Base-by-base conservation (phyloP, 2,113 vertebrate species). In the Eurypyga helias region DNA sequence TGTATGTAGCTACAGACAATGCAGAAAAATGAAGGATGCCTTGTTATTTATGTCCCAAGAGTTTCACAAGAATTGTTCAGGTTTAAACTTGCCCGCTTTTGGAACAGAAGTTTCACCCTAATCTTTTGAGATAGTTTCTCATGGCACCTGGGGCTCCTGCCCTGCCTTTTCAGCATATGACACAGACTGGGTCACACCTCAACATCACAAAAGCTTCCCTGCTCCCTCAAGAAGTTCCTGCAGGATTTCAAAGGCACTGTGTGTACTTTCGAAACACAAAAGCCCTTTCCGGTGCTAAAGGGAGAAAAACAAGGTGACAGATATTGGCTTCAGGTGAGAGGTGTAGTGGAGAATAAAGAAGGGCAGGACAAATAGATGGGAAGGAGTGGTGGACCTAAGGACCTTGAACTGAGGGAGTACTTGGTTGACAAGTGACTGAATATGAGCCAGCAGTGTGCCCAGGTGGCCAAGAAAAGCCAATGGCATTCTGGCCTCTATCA, bases 1-100 rank as follows among this genome's bases (percentile, higher is more conserved):
- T 31, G n/a, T 2, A 7, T 2, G 15, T 25, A 66, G 28, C 33
- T 89, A 20, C 11, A 78, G 45, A 46, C 33, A 83, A 45, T 5
- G 49, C 1, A 51, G 43, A 38, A 71, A 49, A 82, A 70, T 0
- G 1, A 52, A 66, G 7, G 7, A 2, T 51, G n/a, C 46, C 14
- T 91, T 34, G 18, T 83, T 75, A 78, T 58, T 41, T 78, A 24
- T 33, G 49, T 54, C 81, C 29, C 34, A 85, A 51, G 75, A 76
- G 33, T 96, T 96, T 97, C 85, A 67, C 55, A 94, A 95, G 34
- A 95, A 81, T 21, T 57, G 23, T 38, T 92, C 76, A 64, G 36
- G 89, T 92, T 90, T 78, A 51, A 91, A 93, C 86, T 34, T 94
- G 88, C 34, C 57, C 43, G 28, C 13, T 93, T 80, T 36, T 19